Evolutionary conservation across 37 sponge, comb jelly and placozoan genomes (phyloP), one percentile per base, ranked within the genome.

Genomic region (Oscarella lobularis): DNA sequence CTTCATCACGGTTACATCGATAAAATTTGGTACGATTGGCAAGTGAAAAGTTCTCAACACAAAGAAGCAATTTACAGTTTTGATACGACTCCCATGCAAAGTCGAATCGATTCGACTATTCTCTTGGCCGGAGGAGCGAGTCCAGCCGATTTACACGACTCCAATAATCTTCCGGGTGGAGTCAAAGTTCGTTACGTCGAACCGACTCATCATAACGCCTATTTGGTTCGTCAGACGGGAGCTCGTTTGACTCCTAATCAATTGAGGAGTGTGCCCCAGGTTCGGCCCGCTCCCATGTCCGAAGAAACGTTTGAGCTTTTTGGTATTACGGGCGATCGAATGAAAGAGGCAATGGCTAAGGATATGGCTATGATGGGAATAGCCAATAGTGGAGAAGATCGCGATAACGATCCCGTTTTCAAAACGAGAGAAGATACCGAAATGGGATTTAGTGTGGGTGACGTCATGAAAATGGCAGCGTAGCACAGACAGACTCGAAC

Each of bases 11-110:
- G 82, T 2, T 81, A 55, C 69, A 32, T 81, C 37, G 82, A 81
- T 35, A 77, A 81, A 41, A 35, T 81, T 3, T 81, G 82, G 82
- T 35, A 66, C 14, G 82, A 77, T 55, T 81, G 82, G 82, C 82
- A 81, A 20, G 14, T 48, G 60, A 48, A 48, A 20, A 48, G 60
- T 48, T 9, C 9, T 48, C 60, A 27, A 9, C 60, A 48, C 60
- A 48, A 48, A 20, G 20, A 9, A 48, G 20, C 20, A 9, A 9
- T 48, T 9, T 48, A 27, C 20, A 20, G 14, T 20, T 9, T 27
- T 48, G 60, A 48, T 48, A 20, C 20, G 20, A 48, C 20, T 9
- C 60, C 60, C 60, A 48, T 48, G 60, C 9, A 20, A 20, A 48
- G 60, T 48, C 60, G 60, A 48, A 20, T 48, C 14, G 60, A 48